Evolutionary conservation across 2,113 vertebrate genomes (phyloP).

Genomic region (Dipodomys ordii): DNA sequence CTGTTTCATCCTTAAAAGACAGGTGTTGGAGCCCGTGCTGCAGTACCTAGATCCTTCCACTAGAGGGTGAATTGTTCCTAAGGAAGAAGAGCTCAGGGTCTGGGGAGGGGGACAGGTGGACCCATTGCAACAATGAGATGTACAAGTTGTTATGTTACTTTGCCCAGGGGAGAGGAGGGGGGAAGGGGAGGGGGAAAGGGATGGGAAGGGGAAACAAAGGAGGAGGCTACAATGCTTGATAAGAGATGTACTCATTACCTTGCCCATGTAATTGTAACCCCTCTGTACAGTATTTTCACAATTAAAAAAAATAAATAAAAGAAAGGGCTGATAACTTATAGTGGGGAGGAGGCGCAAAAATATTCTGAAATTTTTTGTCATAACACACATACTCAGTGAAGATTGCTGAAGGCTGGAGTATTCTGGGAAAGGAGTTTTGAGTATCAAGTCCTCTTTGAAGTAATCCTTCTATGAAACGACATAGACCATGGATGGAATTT

Average conservation of each 20-base stretch:
- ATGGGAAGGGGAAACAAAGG: too few relatives aligned
- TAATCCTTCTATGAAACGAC: conserved; percentile 27
- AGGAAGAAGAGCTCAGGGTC: not conserved
- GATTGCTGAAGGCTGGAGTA: not conserved
- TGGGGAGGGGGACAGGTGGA: not conserved
- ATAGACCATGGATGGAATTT: not conserved
- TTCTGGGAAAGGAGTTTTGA: not conserved
- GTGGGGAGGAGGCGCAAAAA: not conserved
- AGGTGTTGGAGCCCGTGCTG: conserved; percentile 53
- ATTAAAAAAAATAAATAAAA: too few relatives aligned
- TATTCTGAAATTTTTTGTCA: not conserved
- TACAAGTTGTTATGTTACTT: too few relatives aligned
- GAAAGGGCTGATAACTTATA: not conserved
- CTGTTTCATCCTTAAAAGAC: conserved; percentile 9
- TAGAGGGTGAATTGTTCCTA: conserved; percentile 88
- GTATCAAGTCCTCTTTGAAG: not conserved
- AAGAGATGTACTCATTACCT: too few relatives aligned
- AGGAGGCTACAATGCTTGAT: too few relatives aligned
- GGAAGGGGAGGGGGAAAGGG: too few relatives aligned
- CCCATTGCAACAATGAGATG: too few relatives aligned
- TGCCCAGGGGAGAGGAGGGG: too few relatives aligned
- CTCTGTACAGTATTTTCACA: too few relatives aligned
- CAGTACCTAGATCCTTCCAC: conserved; percentile 82
- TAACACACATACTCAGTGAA: not conserved
- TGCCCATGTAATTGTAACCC: too few relatives aligned